Base-by-base conservation (phyloP, 2,797 vertebrate genomes). In the Mus spretus region DNA sequence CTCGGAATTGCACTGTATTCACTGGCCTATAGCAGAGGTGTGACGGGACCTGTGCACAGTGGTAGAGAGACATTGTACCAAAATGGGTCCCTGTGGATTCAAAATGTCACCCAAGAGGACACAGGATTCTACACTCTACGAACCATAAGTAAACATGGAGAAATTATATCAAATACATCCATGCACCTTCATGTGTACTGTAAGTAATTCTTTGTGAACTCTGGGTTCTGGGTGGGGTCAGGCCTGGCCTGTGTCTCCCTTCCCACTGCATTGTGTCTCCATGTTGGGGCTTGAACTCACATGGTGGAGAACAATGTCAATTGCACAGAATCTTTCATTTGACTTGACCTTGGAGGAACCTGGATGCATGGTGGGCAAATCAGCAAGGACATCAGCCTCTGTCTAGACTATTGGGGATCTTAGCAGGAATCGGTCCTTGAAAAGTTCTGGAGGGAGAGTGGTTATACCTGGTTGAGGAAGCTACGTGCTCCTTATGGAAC, bases 11-110 rank as follows among this genome's bases (percentile, higher is more conserved):
- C 53, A 57, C 34, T 57, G 11, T 81, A 81, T 57, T 57, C 34
- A 22, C 53, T 57, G 34, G 0, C 2, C 6, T 24, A n/a, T 12
- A 24, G n/a, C 1, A 1, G 1, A 81, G 37, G 2, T 81, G 5
- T 81, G 79, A 57, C 34, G 0, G 79, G 79, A 0, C 53, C 34
- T 1, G 11, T 1, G 12, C 53, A 81, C 34, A 81, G 79, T 14
- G 34, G 53, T 3, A 57, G 79, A 81, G 79, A 81, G 53, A 81
- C 53, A 14, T 13, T 81, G 34, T 81, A 57, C 53, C 3, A 11
- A 11, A 57, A 81, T 0, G 79, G 79, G 6, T 81, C 79, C 34
- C 34, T 81, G 34, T n/a, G 22, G 53, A 81, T 81, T 20, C 11
- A 40, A 17, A 83, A 83, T 31, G 81, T 63, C 59, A 83, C 81